Conservation (phyloP, 2,797 vertebrate genomes). For the Poeciliopsis gracilis region DNA sequence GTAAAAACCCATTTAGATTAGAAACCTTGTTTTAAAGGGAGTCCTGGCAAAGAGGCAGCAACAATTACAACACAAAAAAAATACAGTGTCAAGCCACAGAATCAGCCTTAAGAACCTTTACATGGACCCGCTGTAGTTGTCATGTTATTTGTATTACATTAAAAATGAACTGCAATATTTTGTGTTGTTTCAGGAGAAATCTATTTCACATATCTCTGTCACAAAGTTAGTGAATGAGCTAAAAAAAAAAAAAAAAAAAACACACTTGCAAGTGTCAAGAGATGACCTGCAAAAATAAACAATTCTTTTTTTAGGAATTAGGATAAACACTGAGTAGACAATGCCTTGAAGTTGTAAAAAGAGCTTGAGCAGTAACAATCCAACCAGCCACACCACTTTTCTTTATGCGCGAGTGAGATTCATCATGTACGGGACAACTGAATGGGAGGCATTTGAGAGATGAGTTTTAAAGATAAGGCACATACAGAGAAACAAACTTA, state of each 20-base stretch:
- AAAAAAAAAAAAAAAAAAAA: neutral
- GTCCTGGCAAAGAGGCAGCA: too few species aligned
- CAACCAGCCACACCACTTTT: constrained; percentile 68
- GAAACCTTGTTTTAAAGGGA: too few species aligned
- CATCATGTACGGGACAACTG: constrained; percentile 26
- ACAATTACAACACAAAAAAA: too few species aligned
- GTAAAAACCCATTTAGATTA: too few species aligned
- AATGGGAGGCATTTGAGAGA: constrained; percentile 67
- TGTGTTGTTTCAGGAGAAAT: neutral
- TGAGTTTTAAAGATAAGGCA: constrained; percentile 58
- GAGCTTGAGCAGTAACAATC: constrained; percentile 28
- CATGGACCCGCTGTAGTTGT: too few species aligned
- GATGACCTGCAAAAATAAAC: neutral
- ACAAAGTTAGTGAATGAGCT: neutral
- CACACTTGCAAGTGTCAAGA: neutral
- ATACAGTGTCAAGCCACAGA: too few species aligned
- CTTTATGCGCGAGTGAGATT: constrained; percentile 50
- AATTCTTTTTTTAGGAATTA: neutral
- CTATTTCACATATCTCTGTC: neutral
- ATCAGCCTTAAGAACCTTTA: too few species aligned
- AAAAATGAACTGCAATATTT: neutral
- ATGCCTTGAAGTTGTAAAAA: constrained; percentile 1
- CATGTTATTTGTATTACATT: neutral
- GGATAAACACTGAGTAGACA: constrained; percentile 28
- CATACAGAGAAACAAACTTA: constrained; percentile 1